Conservation (phyloP, 2,113 vertebrate genomes). For the Edolisoma coerulescens region DNA sequence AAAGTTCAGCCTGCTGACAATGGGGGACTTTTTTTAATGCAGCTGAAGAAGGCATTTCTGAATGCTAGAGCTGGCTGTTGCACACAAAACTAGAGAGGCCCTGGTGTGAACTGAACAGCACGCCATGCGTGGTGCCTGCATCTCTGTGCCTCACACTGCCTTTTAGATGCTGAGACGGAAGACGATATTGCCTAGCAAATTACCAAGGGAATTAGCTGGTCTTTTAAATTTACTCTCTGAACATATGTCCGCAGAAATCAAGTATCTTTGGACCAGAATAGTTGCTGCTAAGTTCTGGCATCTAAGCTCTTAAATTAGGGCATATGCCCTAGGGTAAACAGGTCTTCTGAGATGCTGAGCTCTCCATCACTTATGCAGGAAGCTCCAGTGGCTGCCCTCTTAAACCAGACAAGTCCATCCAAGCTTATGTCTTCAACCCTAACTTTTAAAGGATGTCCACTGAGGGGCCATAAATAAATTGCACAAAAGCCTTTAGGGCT, state of each 20-base stretch:
- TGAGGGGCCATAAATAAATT: neutral
- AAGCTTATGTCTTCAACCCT: neutral
- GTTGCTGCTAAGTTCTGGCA: neutral
- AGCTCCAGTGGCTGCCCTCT: neutral
- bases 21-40: neutral
- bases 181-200: neutral
- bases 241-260: neutral
- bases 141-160: neutral
- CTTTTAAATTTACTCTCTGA: neutral
- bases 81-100: neutral
- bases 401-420: neutral
- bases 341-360: neutral
- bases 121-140: neutral
- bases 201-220: neutral
- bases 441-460: neutral
- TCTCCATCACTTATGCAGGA: neutral
- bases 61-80: neutral
- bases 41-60: slow-evolving; percentile 20
- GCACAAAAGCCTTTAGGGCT: neutral
- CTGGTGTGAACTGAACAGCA: slow-evolving; percentile 21
- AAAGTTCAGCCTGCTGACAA: slow-evolving; percentile 53
- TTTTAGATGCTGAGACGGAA: neutral
- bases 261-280: neutral
- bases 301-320: neutral
- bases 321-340: neutral